Base-by-base conservation (phyloP, 2,888 invertebrate genomes). In the Drosophila heteroneura region DNA sequence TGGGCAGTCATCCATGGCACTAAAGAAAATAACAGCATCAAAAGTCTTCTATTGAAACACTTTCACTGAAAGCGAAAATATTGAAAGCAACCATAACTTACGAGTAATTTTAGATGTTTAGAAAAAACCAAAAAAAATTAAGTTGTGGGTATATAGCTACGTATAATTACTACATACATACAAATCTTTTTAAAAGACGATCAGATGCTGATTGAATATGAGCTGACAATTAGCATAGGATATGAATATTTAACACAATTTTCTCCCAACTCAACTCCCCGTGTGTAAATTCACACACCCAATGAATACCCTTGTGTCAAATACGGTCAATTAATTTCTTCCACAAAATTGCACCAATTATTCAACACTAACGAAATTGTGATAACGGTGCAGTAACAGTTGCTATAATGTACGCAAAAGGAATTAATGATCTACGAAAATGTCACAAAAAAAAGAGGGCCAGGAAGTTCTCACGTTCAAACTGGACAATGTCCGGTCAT, bases 401-500 rank as follows among this genome's bases (percentile, higher is more conserved):
- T 74, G 60, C 7, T 74, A 69, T 65, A 78, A 57, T 57, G 49
- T 14, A 7, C 16, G 70, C 39, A 65, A 72, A 83, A 65, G 70
- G 74, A 73, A 76, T 83, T 79, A 67, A 79, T 78, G 81, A 67
- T 71, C 85, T 58, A 26, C n/a, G 39, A 63, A 62, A 75, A 84
- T 76, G 71, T 79, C 66, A 57, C 3, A 51, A 30, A 49, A 37
- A 19, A 59, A 47, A 49, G 51, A 70, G 68, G 60, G 73, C 33
- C 56, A 73, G 62, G 60, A 86, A 74, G 61, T 87, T 87, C 87
- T 87, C 87, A 87, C 87, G 87, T 75, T 87, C 69, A 39, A 52
- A 64, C 76, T 89, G 87, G 89, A 85, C 87, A 87, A 57, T 85
- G 87, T 87, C 89, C 87, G 70, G 88, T 72, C 57, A 5, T 26